Base-by-base conservation (phyloP, 2,113 vertebrate species). In the Ranitomeya variabilis region DNA sequence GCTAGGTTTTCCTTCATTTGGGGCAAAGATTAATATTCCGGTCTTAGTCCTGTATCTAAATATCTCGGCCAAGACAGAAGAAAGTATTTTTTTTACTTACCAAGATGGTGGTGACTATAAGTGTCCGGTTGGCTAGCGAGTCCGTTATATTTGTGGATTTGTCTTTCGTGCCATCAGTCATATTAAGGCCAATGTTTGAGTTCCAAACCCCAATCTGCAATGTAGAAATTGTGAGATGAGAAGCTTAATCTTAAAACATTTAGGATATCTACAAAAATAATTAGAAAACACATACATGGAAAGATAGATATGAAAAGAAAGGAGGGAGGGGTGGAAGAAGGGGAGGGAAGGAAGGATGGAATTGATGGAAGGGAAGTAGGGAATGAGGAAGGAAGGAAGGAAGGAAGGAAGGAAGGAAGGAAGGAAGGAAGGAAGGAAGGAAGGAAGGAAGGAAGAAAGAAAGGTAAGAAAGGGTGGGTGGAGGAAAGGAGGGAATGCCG, bases 41-140 rank as follows among this genome's bases (percentile, higher is more conserved):
- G 10, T 8, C 10, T 64, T 21, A 9, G 5, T 6, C 12, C 23
- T 37, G 16, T 45, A 74, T 74, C 31, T 45, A 45, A 45, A 1
- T 45, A 45, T 16, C n/a, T 37, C 7, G 23, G 21, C 26, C 37
- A 18, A 9, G 31, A 31, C 16, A 74, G 31, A 9, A 71, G 10
- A 26, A 1, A 21, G 45, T 15, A 15, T 59, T 54, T 52, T 9
- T 67, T 14, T 59, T 62, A 93, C 96, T 97, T 95, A 99, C 98
- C 97, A 99, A 94, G 81, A 99, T 99, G 74, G 98, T 99, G 60
- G 98, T 99, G 91, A 99, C 98, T 0, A 99, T 94, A 69, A 99
- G 97, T 0, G 98, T 99, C 86, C 98, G 93, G 93, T 99, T 99
- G 90, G 97, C 96, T 94, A 99, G 92, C 0, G 98, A 97, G 90